Conservation (phyloP, 1,140 invertebrate genomes). For the Globodera ellingtonae region DNA sequence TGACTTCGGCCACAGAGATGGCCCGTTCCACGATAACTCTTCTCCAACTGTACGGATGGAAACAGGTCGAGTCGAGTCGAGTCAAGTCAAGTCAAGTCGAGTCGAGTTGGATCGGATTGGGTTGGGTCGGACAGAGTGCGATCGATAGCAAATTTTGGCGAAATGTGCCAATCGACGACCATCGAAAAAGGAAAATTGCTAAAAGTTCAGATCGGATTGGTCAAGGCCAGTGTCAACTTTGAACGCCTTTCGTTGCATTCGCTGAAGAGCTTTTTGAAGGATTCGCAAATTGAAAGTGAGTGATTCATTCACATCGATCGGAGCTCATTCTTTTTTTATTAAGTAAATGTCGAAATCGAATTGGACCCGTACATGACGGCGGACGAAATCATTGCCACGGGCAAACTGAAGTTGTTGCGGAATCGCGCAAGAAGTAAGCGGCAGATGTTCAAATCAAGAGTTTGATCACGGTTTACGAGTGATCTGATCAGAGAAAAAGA, state of each 20-base stretch:
- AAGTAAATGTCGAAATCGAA: slow-evolving; percentile 59
- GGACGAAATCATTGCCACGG: slow-evolving; percentile 62
- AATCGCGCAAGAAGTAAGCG: slow-evolving; percentile 56
- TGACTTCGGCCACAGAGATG: slow-evolving; percentile 65
- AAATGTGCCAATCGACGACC: neutral
- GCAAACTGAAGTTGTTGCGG: slow-evolving; percentile 54
- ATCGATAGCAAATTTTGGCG: neutral
- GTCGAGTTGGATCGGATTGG: neutral
- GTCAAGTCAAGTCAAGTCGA: no score
- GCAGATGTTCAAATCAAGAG: neutral
- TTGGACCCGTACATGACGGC: slow-evolving; percentile 61
- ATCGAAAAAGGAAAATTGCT: neutral
- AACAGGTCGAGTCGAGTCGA: slow-evolving; percentile 45
- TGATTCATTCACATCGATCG: neutral
- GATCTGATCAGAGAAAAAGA: neutral
- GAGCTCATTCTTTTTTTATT: neutral
- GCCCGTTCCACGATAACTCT: slow-evolving; percentile 61
- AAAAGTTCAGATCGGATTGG: slow-evolving; percentile 49
- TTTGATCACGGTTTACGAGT: neutral
- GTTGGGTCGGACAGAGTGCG: neutral
- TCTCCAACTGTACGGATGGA: slow-evolving; percentile 62
- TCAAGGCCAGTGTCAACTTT: slow-evolving; percentile 52
- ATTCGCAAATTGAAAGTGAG: slow-evolving; percentile 50
- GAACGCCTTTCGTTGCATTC: slow-evolving; percentile 63
- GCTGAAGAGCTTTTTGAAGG: slow-evolving; percentile 57